A percentile compares a stretch with the other conserved stretches of the same genome.
Conservation (phyloP, 2,888 invertebrate genomes). For the Napeogenes sylphis region DNA sequence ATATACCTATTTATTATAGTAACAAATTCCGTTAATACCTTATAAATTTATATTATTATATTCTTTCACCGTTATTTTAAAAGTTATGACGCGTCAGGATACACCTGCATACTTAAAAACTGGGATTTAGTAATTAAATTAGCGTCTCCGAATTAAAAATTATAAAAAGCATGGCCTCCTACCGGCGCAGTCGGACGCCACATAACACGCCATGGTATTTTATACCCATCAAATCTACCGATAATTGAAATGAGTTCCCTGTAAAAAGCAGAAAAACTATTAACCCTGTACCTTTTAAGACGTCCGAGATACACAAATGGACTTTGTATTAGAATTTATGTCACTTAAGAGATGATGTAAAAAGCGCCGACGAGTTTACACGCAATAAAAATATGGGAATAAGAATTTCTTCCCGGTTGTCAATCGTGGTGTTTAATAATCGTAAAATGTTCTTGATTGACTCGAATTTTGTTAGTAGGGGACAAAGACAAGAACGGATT, state of each 20-base stretch:
- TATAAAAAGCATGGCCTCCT: slow-evolving; percentile 56
- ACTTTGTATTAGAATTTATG: slow-evolving; percentile 78
- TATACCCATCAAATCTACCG: slow-evolving; percentile 74
- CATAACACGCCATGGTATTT: slow-evolving; percentile 61
- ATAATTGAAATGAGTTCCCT: slow-evolving; percentile 78
- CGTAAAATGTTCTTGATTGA: slow-evolving; percentile 74
- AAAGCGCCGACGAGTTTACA: slow-evolving; percentile 76
- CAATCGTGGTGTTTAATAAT: slow-evolving; percentile 74
- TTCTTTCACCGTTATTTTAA: slow-evolving; percentile 50
- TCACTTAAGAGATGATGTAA: slow-evolving; percentile 76
- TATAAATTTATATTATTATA: slow-evolving; percentile 28
- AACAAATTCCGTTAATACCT: background rate
- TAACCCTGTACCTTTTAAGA: slow-evolving; percentile 76
- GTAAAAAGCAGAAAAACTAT: slow-evolving; percentile 77
- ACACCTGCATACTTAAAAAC: slow-evolving; percentile 60
- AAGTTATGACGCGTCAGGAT: slow-evolving; percentile 59
- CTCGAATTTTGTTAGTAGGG: slow-evolving; percentile 36
- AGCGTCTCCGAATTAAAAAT: slow-evolving; percentile 69
- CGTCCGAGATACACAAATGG: slow-evolving; percentile 78
- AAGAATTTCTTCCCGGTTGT: slow-evolving; percentile 73
- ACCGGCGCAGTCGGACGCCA: slow-evolving; percentile 69
- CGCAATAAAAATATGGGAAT: slow-evolving; percentile 77
- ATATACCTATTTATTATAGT: background rate
- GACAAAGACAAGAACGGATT: background rate
- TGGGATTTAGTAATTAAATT: slow-evolving; percentile 72